Evolutionary conservation across 2,113 vertebrate species (phyloP).

Genomic region (Centrocercus urophasianus): DNA sequence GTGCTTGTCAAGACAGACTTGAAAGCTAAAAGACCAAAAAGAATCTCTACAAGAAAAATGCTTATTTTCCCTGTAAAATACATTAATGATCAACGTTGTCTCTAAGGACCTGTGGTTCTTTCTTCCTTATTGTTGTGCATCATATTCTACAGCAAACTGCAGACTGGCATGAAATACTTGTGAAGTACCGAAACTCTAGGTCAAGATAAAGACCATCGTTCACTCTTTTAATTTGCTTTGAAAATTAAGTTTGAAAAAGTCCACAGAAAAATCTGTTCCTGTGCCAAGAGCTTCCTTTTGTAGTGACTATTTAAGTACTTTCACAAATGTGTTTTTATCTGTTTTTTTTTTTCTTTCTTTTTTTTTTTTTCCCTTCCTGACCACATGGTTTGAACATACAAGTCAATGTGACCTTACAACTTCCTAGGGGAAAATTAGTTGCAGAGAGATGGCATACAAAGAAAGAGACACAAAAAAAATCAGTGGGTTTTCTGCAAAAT

Average conservation of each 20-base stretch:
- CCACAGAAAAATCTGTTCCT: constrained; percentile 2
- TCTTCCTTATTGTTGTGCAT: background rate
- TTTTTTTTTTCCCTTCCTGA: background rate
- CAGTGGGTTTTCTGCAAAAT: constrained; percentile 43
- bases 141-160: background rate
- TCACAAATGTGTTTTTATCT: background rate
- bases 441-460: constrained; percentile 14
- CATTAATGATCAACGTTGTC: background rate
- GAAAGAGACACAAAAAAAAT: constrained; percentile 23
- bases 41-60: background rate
- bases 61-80: constrained; percentile 5
- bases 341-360: background rate
- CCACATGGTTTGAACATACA: background rate
- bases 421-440: constrained; percentile 36
- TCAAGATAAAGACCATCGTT: constrained; percentile 5
- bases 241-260: constrained; percentile 10
- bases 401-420: constrained; percentile 35
- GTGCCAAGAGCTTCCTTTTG: constrained; percentile 10
- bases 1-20: background rate
- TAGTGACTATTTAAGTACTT: constrained; percentile 4
- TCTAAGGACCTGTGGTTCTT: background rate
- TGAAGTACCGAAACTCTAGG: constrained; percentile 1
- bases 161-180: background rate
- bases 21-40: constrained; percentile 25
- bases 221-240: constrained; percentile 38